Evolutionary conservation across 2,797 vertebrate genomes (phyloP), one percentile per base, ranked within the genome.

Genomic region (Esox masquinongy): DNA sequence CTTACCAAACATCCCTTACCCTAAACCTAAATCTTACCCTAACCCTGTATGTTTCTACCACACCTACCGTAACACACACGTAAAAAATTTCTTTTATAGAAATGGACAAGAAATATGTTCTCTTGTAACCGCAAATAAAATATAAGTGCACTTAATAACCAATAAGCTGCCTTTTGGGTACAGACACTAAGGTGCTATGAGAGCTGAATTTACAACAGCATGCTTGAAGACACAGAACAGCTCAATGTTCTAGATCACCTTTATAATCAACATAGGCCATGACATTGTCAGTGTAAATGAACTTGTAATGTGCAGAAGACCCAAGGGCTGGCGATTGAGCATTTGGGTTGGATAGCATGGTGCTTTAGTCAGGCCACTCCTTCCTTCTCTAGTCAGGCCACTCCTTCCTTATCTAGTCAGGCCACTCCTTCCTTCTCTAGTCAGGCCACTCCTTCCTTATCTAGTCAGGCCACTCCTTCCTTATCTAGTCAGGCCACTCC

Each of bases 121-220:
- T 9, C 9, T 43, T 43, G 5, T 43, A 43, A 43, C 53, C 7
- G 5, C 19, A 56, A 56, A 5, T 22, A 43, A 43, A 43, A 43
- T 43, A 4, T 43, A 1, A 0, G 7, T 22, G 17, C 17, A 22
- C 53, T 56, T 56, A n/a, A 4, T 22, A 56, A 4, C 16, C 17
- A n/a, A 56, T 8, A 56, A 5, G 53, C 17, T 56, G 53, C 53
- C 19, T 7, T n/a, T 56, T 56, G 19, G 53, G 17, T 56, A 16
- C 39, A 22, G 16, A 29, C 24, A 50, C 24, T 19, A n/a, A 19
- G 6, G 29, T 16, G 16, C 43, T 51, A 50, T 31, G 24, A 31
- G 61, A 71, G 87, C 87, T 77, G 80, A 81, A 26, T 36, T 29
- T 11, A 77, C 79, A 73, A 51, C 70, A 82, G 69, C 76, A 12